Conservation (phyloP, 2,888 invertebrate genomes). For the Patella caerulea region DNA sequence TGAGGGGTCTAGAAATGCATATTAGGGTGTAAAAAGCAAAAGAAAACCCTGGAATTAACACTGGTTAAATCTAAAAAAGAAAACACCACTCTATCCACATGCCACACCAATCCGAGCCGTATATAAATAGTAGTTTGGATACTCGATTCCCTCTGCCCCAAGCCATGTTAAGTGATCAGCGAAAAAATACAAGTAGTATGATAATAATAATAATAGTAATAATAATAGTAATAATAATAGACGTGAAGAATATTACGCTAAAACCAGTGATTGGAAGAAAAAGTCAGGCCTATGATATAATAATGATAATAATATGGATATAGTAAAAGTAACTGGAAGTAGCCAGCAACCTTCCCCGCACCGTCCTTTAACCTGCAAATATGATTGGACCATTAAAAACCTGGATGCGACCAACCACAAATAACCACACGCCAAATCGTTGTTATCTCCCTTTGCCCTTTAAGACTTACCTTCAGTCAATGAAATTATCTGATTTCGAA, state of each 20-base stretch:
- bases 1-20: no score
- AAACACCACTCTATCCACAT: conserved; percentile 6
- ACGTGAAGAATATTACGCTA: conserved; percentile 16
- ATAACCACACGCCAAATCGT: conserved; percentile 32
- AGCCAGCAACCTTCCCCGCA: conserved; percentile 58
- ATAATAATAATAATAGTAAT: conserved; percentile 2
- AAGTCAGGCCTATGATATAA: conserved; percentile 7
- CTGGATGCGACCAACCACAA: conserved; percentile 42
- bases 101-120: background rate
- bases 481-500: background rate
- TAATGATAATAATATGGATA: conserved; percentile 10
- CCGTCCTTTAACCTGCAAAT: conserved; percentile 54
- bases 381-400: conserved; percentile 45
- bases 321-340: conserved; percentile 29
- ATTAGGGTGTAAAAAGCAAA: background rate
- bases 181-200: background rate
- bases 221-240: conserved; percentile 10
- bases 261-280: conserved; percentile 16
- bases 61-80: conserved; percentile 10
- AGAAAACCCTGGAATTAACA: conserved; percentile 2
- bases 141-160: conserved; percentile 9
- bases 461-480: background rate
- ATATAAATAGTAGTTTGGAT: conserved; percentile 6
- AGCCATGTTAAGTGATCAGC: conserved; percentile 13
- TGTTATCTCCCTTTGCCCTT: conserved; percentile 8